Percentiles rank a stretch among this genome's conserved stretches.
Conservation (phyloP, 1,140 invertebrate genomes). For the Steinernema khuongi region DNA sequence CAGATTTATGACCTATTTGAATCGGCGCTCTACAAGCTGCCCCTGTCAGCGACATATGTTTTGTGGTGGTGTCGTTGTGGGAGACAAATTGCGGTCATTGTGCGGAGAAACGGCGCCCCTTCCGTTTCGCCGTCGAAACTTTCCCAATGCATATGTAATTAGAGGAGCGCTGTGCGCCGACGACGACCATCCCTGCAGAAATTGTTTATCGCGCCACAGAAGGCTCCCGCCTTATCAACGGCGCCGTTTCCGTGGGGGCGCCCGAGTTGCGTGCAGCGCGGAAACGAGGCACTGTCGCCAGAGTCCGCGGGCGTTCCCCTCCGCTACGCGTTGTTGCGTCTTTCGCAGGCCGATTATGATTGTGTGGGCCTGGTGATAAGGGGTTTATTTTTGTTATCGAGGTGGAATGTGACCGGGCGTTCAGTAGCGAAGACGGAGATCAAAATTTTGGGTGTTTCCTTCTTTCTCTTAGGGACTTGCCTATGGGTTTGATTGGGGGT, state of each 20-base stretch:
- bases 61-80: not conserved
- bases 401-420: no score
- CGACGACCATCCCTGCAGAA: no score
- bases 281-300: not conserved
- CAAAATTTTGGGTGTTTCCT: no score
- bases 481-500: no score
- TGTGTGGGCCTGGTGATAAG: no score
- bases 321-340: not conserved
- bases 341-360: no score
- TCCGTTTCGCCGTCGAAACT: constrained; percentile 1
- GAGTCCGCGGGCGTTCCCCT: not conserved
- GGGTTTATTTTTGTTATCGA: no score
- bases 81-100: constrained; percentile 9
- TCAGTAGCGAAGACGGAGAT: no score
- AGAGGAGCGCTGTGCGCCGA: not conserved
- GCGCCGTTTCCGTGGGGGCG: not conserved
- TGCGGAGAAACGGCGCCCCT: not conserved
- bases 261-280: no score
- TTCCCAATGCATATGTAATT: constrained; percentile 11
- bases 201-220: not conserved
- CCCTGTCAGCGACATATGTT: not conserved
- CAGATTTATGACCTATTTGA: not conserved
- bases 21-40: not conserved
- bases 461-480: no score
- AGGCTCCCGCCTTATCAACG: not conserved